phyloP scores from a whole-genome alignment of 2,888 invertebrate species.

The Eristalinus aeneus region DNA sequence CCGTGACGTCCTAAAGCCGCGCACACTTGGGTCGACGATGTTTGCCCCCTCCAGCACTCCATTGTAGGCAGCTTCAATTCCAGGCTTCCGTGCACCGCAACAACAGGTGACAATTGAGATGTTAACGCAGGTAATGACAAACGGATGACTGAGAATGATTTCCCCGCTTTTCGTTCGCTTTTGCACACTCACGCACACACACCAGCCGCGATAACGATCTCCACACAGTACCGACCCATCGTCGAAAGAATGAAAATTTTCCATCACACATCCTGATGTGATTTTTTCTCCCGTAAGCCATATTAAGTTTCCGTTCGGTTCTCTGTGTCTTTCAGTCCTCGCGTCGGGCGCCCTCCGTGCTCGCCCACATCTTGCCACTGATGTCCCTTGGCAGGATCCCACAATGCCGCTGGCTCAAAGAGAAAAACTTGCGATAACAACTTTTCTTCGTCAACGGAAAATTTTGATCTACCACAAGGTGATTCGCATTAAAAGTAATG shows the following conservation, averaged over 20 bases:
- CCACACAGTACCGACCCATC: background rate
- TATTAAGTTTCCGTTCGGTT: constrained; percentile 40
- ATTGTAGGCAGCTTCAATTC: constrained; percentile 4
- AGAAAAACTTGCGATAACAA: constrained; percentile 40
- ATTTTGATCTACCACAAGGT: constrained; percentile 57
- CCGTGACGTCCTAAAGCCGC: constrained; percentile 27
- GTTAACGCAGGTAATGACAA: constrained; percentile 64
- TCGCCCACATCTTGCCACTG: background rate
- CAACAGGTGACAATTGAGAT: constrained; percentile 64
- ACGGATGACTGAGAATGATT: constrained; percentile 64
- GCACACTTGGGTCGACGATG: constrained; percentile 25
- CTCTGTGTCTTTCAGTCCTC: background rate
- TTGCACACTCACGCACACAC: background rate
- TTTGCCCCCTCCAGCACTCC: background rate
- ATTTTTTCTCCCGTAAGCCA: constrained; percentile 26
- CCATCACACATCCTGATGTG: constrained; percentile 30
- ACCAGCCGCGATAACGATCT: constrained; percentile 38
- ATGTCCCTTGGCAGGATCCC: background rate
- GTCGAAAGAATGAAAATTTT: constrained; percentile 55
- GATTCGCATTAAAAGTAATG: constrained; percentile 66
- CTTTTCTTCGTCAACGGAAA: constrained; percentile 46
- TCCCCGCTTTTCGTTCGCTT: constrained; percentile 1
- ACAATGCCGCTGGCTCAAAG: background rate
- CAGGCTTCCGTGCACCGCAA: constrained; percentile 33
- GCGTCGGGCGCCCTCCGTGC: too few relatives aligned